Evolutionary conservation across 2,113 vertebrate genomes (phyloP).

Genomic region (Corythoichthys haematopterus): DNA sequence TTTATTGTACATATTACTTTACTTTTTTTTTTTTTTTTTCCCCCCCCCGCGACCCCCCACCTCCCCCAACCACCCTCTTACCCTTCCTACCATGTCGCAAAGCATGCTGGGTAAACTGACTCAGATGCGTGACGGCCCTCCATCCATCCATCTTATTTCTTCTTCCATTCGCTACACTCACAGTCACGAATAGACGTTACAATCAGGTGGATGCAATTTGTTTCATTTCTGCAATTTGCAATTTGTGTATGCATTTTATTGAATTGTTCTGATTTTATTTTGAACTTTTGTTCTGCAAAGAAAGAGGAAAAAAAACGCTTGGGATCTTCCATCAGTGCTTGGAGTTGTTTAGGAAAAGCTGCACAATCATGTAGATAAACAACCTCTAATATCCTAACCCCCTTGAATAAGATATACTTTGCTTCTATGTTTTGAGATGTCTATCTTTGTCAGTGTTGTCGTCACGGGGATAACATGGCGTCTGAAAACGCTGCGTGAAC

Average conservation of each 20-base stretch:
- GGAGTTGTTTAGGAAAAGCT: conserved; percentile 26
- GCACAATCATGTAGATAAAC: conserved; percentile 49
- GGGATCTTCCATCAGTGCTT: conserved; percentile 51
- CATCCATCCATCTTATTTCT: conserved; percentile 21
- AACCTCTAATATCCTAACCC: background rate
- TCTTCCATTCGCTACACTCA: conserved; percentile 39
- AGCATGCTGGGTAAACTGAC: conserved; percentile 57
- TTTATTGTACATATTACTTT: too few species aligned
- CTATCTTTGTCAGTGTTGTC: conserved; percentile 37
- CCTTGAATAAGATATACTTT: conserved; percentile 25
- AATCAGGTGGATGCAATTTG: conserved; percentile 36
- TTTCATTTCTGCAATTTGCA: conserved; percentile 46
- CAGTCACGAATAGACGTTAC: conserved; percentile 29
- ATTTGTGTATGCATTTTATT: conserved; percentile 42
- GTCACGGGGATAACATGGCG: background rate
- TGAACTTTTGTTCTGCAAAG: conserved; percentile 41
- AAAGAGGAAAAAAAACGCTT: conserved; percentile 32
- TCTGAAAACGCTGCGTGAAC: background rate
- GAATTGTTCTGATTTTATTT: conserved; percentile 38
- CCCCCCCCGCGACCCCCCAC: too few species aligned
- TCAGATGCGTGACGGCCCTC: background rate
- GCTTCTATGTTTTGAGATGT: conserved; percentile 38
- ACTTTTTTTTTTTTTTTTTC: too few species aligned
- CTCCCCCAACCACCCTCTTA: background rate
- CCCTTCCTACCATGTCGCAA: conserved; percentile 15